These are phyloP conservation scores for Apis florea DNA, from an alignment of 1,140 invertebrate species.

Conservation along the genomic window DNA sequence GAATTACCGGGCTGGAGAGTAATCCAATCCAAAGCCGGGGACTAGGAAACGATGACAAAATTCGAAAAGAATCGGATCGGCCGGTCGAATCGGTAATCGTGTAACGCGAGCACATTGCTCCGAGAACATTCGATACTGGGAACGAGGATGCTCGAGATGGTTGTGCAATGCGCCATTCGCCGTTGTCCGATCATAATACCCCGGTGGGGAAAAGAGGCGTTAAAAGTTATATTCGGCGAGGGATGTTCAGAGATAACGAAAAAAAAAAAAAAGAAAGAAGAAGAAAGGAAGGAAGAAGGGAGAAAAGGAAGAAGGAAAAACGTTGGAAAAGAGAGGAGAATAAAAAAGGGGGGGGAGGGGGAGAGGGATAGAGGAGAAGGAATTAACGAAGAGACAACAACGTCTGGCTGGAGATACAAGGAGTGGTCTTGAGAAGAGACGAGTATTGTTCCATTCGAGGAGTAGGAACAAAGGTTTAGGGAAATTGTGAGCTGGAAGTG, in stretches of 20 bases:
- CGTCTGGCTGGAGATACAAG: not conserved
- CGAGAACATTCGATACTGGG: slow-evolving; percentile 29
- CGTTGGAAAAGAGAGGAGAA: too few species aligned
- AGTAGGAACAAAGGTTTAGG: not conserved
- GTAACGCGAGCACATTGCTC: slow-evolving; percentile 17
- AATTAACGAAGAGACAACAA: not conserved
- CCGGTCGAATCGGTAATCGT: slow-evolving; percentile 23
- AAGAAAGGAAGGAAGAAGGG: too few species aligned
- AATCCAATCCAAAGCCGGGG: slow-evolving; percentile 20
- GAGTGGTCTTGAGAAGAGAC: not conserved
- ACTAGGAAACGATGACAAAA: slow-evolving; percentile 16
- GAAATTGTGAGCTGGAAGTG: not conserved
- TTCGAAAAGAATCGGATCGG: slow-evolving; percentile 24
- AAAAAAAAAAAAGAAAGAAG: not conserved
- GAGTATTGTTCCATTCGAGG: slow-evolving; percentile 14
- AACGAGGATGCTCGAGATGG: slow-evolving; percentile 10
- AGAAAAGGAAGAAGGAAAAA: too few species aligned
- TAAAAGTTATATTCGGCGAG: not conserved
- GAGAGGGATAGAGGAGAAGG: not conserved
- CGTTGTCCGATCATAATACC: not conserved
- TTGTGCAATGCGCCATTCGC: not conserved
- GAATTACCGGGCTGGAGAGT: slow-evolving; percentile 17
- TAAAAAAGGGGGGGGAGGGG: too few species aligned
- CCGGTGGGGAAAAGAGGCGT: not conserved
- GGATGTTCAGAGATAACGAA: not conserved